Evolutionary conservation across 2,888 invertebrate species (phyloP), one percentile per base, ranked within the genome.

Genomic region (Teleogryllus oceanicus): DNA sequence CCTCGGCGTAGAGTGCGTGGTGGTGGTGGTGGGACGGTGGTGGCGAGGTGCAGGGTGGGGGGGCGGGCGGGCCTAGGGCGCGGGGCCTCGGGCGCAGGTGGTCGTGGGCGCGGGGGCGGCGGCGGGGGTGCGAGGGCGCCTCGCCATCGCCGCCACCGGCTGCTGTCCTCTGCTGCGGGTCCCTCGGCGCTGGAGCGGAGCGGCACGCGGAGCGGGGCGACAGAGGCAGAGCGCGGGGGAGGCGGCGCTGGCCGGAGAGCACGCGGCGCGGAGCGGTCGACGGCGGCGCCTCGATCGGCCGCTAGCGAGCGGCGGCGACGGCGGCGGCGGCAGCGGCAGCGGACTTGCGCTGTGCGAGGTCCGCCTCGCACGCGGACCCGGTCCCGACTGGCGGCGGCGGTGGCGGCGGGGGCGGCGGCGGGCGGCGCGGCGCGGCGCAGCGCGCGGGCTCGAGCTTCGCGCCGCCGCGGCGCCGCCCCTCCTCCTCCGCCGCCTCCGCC

Each of bases 301-400:
- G 18, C 62, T 24, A 24, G 24, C 24, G 24, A 24, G 62, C 62
- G 62, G 62, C 62, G 62, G 62, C 62, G 62, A 24, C 24, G 24
- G 62, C 62, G 18, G 62, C 18, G 62, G 62, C 62, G 62, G 62
- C 62, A 18, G 16, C 62, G 62, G 16, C 18, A 62, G 18, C 62
- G 62, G 12, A 18, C 62, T 12, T 16, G 62, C 18, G 62, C 62
- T 12, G 62, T 62, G 62, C 62, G 62, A 62, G 62, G 62, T 62
- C 62, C 62, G 62, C 62, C 62, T 62, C 62, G 62, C 62, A 18
- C 62, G 62, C 62, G 2, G 62, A 62, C 62, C 62, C 62, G 62
- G 62, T 62, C 62, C 62, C 62, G 62, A 62, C 62, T 62, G 62
- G 62, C 62, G 62, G 62, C 62, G 18, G 62, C 62, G 18, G 62